Evolutionary conservation across 2,888 invertebrate genomes (phyloP).

Genomic region (Lasius platythorax): DNA sequence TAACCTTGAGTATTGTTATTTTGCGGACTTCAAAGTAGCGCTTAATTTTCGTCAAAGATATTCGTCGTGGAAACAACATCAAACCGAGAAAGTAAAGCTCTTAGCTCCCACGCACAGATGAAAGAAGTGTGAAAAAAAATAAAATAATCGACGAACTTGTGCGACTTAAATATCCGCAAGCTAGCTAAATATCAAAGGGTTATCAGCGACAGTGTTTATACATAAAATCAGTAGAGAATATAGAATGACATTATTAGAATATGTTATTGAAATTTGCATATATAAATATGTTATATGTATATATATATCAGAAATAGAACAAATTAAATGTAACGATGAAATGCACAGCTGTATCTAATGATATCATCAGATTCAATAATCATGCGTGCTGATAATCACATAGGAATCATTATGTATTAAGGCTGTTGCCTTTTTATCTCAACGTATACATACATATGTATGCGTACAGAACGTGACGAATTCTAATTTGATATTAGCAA

Average conservation of each 20-base stretch:
- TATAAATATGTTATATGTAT: not conserved
- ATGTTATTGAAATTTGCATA: slow-evolving; percentile 8
- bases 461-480: not conserved
- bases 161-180: not conserved
- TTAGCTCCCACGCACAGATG: not conserved
- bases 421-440: slow-evolving; percentile 24
- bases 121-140: not conserved
- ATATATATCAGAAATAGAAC: not conserved
- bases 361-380: slow-evolving; percentile 13
- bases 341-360: not conserved
- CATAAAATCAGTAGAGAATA: not conserved
- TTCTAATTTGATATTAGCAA: slow-evolving; percentile 2
- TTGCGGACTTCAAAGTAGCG: not conserved
- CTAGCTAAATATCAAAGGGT: not conserved
- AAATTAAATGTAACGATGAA: not conserved
- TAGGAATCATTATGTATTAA: not conserved
- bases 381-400: not conserved
- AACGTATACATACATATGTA: not conserved
- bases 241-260: not conserved
- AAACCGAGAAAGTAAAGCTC: not conserved
- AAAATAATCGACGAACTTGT: not conserved
- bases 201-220: not conserved
- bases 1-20: not conserved
- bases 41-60: not conserved
- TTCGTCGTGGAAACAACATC: not conserved